These are phyloP conservation scores for Sinocyclocheilus maitianheensis DNA, from an alignment of 2,113 vertebrate species.

Conservation along the genomic window DNA sequence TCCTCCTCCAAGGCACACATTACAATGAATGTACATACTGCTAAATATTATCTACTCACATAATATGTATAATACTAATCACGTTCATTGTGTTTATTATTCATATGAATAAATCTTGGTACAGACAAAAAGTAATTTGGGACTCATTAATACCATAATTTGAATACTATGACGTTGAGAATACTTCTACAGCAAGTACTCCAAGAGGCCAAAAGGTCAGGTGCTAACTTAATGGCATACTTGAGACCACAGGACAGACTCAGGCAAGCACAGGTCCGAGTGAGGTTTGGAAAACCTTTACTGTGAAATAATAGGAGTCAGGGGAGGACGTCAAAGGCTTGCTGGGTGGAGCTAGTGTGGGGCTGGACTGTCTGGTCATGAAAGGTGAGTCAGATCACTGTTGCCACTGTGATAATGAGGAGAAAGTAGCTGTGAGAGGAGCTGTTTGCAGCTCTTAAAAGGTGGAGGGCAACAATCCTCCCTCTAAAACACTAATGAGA, in stretches of 20 bases:
- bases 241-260: slow-evolving; percentile 21
- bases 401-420: slow-evolving; percentile 57
- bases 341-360: slow-evolving; percentile 17
- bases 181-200: background rate
- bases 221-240: slow-evolving; percentile 19
- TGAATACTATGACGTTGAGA: background rate
- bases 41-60: background rate
- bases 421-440: slow-evolving; percentile 52
- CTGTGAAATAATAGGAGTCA: slow-evolving; percentile 43
- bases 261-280: background rate
- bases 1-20: background rate
- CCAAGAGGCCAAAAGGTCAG: slow-evolving; percentile 31
- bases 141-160: background rate
- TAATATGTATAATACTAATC: background rate
- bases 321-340: slow-evolving; percentile 34
- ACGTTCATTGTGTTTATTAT: background rate
- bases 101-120: background rate
- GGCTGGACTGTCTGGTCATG: slow-evolving; percentile 13
- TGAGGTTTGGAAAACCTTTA: slow-evolving; percentile 23
- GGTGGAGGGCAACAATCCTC: slow-evolving; percentile 44
- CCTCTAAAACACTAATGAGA: slow-evolving; percentile 55
- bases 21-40: background rate
- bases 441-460: slow-evolving; percentile 44
- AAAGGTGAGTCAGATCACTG: slow-evolving; percentile 48
- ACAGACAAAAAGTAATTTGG: background rate